Conservation (phyloP, 2,888 invertebrate genomes). For the Synergus japonicus region DNA sequence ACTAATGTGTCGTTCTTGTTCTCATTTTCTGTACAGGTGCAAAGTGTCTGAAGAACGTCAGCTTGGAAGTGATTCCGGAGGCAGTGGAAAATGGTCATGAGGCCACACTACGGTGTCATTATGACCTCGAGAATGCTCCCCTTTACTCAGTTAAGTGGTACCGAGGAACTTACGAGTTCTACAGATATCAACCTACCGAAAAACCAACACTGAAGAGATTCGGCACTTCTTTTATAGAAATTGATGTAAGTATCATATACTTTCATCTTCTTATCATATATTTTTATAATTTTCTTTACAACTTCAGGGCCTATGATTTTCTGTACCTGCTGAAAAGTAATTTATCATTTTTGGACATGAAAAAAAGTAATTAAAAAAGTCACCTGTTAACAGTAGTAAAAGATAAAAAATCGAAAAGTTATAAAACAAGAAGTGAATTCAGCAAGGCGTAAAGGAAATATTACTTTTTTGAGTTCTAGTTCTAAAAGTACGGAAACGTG, state of each 20-base stretch:
- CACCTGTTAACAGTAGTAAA: not conserved
- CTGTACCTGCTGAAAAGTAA: too few relatives aligned
- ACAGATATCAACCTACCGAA: conserved; percentile 88
- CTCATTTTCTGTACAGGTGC: conserved; percentile 77
- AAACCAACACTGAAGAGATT: conserved; percentile 86
- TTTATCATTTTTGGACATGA: not conserved
- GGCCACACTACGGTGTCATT: conserved; percentile 85
- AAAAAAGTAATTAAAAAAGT: not conserved
- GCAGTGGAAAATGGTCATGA: conserved; percentile 84
- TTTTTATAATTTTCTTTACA: too few relatives aligned
- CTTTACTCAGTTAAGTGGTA: conserved; percentile 94
- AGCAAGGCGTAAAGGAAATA: conserved; percentile 3
- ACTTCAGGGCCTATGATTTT: too few relatives aligned
- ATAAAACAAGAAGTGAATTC: not conserved
- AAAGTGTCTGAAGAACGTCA: conserved; percentile 85
- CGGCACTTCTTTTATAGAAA: conserved; percentile 85
- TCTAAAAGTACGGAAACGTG: conserved; percentile 18
- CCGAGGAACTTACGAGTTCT: conserved; percentile 90
- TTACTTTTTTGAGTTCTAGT: conserved; percentile 27
- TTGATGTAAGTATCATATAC: conserved; percentile 86
- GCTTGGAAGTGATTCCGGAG: conserved; percentile 84
- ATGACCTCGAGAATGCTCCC: conserved; percentile 87
- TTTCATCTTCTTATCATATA: conserved; percentile 3
- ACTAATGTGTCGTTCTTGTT: conserved; percentile 56
- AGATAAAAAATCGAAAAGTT: not conserved